Conservation (phyloP, 2,888 invertebrate species). For the Plutella xylostella region DNA sequence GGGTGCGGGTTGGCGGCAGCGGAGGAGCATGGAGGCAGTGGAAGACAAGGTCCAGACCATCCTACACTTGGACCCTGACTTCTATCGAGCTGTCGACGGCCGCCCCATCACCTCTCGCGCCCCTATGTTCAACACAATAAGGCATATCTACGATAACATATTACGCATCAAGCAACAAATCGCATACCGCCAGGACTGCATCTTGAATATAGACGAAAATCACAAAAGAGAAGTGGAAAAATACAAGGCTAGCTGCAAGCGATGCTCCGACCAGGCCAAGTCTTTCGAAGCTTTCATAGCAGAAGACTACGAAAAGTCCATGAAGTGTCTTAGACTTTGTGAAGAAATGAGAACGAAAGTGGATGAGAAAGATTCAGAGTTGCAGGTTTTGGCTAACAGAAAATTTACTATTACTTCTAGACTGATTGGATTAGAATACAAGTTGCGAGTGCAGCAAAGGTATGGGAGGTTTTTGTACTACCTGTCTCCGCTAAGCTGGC, state of each 20-base stretch:
- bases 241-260: conserved; percentile 53
- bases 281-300: conserved; percentile 72
- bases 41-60: conserved; percentile 30
- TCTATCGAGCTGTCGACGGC: conserved; percentile 32
- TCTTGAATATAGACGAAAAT: conserved; percentile 66
- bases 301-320: conserved; percentile 71
- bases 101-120: conserved; percentile 23
- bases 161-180: conserved; percentile 35
- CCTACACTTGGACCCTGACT: conserved; percentile 35
- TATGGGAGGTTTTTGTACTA: conserved; percentile 77
- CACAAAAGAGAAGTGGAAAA: conserved; percentile 60
- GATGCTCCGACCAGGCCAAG: conserved; percentile 62
- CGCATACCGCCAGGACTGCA: conserved; percentile 54
- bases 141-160: conserved; percentile 26
- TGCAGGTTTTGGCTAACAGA: conserved; percentile 47
- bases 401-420: conserved; percentile 44
- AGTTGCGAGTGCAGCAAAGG: conserved; percentile 71
- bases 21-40: conserved; percentile 27
- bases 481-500: conserved; percentile 74
- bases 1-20: conserved; percentile 29
- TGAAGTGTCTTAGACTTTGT: conserved; percentile 61
- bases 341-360: conserved; percentile 54
- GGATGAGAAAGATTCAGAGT: conserved; percentile 43
- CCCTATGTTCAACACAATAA: conserved; percentile 36
- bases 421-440: conserved; percentile 72